Percentiles rank a stretch among this genome's conserved stretches.
Evolutionary conservation across 2,797 vertebrate species (phyloP).

Genomic region (Xerus rutilus): DNA sequence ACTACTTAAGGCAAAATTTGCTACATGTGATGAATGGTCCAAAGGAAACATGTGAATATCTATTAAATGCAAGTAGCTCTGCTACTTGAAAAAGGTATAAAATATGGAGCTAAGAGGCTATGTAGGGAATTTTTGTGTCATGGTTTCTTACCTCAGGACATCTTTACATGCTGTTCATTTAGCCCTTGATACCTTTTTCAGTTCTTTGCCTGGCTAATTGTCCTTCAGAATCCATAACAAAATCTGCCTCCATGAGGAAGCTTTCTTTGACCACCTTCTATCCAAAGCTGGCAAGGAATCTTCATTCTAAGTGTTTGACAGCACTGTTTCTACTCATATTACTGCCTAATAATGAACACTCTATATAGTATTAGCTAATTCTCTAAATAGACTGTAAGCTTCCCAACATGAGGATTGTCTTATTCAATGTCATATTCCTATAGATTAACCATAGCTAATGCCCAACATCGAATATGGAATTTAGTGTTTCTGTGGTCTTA

Average conservation of each 20-base stretch:
- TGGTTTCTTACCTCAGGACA: background rate
- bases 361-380: background rate
- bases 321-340: background rate
- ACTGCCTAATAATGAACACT: background rate
- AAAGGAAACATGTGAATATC: background rate
- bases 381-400: background rate
- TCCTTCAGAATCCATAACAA: background rate
- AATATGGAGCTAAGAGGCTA: background rate
- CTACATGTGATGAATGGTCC: background rate
- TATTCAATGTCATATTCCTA: background rate
- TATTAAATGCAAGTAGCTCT: background rate
- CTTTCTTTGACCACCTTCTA: background rate
- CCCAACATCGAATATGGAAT: background rate
- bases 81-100: background rate
- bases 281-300: background rate
- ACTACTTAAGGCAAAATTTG: background rate
- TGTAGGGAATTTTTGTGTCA: background rate
- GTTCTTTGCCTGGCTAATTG: background rate
- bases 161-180: background rate
- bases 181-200: background rate
- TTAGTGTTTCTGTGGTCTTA: background rate
- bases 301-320: background rate
- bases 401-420: background rate
- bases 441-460: background rate
- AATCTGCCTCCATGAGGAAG: background rate